Conservation (phyloP, 2,797 vertebrate genomes). For the Coilia nasus region DNA sequence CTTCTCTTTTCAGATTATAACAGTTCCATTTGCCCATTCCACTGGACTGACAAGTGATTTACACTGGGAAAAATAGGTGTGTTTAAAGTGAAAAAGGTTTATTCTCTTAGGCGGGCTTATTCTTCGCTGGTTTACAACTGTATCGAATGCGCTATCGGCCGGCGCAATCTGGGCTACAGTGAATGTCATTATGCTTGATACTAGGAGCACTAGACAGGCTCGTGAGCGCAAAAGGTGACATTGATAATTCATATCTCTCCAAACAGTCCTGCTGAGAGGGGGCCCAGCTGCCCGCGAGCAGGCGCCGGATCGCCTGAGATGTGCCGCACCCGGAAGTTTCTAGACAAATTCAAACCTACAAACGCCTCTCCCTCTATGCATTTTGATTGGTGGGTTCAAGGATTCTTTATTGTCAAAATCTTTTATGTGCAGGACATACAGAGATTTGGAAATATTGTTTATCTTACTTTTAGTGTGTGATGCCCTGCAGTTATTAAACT, state of each 20-base stretch:
- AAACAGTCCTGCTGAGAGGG: slow-evolving; percentile 63
- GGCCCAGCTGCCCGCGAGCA: neutral
- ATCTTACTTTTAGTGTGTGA: too few species aligned
- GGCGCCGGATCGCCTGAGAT: neutral
- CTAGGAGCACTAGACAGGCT: slow-evolving; percentile 77
- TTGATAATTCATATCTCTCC: slow-evolving; percentile 80
- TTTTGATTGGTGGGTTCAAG: too few species aligned
- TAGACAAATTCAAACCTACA: neutral
- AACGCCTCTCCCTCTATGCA: neutral
- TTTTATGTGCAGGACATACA: too few species aligned
- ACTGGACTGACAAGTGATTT: slow-evolving; percentile 97
- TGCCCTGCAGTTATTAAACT: too few species aligned
- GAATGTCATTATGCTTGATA: slow-evolving; percentile 85
- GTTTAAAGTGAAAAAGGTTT: slow-evolving; percentile 82
- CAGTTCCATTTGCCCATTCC: slow-evolving; percentile 89
- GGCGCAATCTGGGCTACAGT: slow-evolving; percentile 81
- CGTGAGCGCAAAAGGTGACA: slow-evolving; percentile 88
- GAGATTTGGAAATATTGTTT: too few species aligned
- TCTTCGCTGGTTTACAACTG: slow-evolving; percentile 86
- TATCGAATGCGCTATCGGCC: slow-evolving; percentile 87
- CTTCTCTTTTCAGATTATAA: slow-evolving; percentile 84
- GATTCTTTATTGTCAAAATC: too few species aligned
- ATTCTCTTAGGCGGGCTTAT: slow-evolving; percentile 87
- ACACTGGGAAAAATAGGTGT: slow-evolving; percentile 86
- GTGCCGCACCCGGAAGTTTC: neutral